phyloP scores from a whole-genome alignment of 2,797 vertebrate species.

The Acanthurus tractus region DNA sequence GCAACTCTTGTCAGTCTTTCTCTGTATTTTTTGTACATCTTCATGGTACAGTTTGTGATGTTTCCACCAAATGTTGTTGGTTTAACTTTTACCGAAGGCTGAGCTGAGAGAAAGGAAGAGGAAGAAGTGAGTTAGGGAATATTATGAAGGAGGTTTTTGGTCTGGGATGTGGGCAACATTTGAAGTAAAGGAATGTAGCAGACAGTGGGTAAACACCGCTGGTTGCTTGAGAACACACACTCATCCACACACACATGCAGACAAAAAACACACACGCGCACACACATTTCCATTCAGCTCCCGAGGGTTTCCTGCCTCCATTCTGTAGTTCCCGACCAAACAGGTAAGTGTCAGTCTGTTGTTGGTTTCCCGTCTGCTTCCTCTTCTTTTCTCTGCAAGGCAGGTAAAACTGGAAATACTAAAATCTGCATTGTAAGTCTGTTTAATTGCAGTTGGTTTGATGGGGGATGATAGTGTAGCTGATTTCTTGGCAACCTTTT shows the following conservation, averaged over 20 bases:
- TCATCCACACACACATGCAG: slow-evolving; percentile 19
- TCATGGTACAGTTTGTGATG: slow-evolving; percentile 15
- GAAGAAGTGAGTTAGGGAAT: slow-evolving; percentile 46
- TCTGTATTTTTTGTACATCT: slow-evolving; percentile 16
- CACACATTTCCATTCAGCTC: slow-evolving; percentile 36
- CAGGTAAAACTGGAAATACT: slow-evolving; percentile 51
- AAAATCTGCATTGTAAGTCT: background rate
- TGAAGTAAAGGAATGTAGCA: slow-evolving; percentile 74
- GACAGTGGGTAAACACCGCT: slow-evolving; percentile 69
- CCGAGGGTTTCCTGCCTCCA: slow-evolving; percentile 28
- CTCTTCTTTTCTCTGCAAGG: slow-evolving; percentile 29
- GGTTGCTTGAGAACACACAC: slow-evolving; percentile 59
- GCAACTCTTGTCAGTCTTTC: background rate
- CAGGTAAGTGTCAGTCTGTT: slow-evolving; percentile 68
- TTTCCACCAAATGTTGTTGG: slow-evolving; percentile 58
- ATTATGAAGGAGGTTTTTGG: slow-evolving; percentile 65
- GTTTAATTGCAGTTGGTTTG: slow-evolving; percentile 17
- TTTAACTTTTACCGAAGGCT: slow-evolving; percentile 26
- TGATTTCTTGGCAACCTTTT: slow-evolving; percentile 26
- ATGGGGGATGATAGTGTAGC: background rate
- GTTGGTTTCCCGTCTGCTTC: slow-evolving; percentile 30
- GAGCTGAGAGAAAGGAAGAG: slow-evolving; percentile 41
- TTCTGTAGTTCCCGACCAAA: slow-evolving; percentile 42
- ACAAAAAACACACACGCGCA: slow-evolving; percentile 20
- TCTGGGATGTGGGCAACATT: slow-evolving; percentile 68